Conservation (phyloP, 2,797 vertebrate species). For the Lutjanus argentimaculatus region DNA sequence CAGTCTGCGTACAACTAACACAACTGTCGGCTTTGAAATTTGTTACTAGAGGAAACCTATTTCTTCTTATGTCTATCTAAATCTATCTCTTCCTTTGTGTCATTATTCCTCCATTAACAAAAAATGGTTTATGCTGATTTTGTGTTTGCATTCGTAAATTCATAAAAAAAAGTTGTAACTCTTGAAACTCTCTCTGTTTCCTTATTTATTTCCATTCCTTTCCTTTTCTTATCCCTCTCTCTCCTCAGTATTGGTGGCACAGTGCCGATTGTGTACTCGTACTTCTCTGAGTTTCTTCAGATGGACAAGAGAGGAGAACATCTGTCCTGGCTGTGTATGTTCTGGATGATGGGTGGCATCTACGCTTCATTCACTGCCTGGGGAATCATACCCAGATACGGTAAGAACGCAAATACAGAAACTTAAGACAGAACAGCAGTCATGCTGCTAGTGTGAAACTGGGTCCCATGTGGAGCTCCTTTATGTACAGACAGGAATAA, state of each 20-base stretch:
- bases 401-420: conserved; percentile 76
- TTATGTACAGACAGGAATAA: neutral
- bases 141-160: neutral
- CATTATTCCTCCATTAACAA: neutral
- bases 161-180: neutral
- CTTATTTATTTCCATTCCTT: too few species aligned
- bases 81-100: neutral
- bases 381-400: conserved; percentile 97
- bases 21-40: too few species aligned
- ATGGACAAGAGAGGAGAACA: conserved; percentile 97
- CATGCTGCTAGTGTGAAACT: neutral
- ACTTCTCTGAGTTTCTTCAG: conserved; percentile 97
- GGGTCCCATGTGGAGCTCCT: neutral
- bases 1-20: too few species aligned
- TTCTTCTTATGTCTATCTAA: neutral
- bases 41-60: neutral
- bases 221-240: neutral
- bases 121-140: neutral
- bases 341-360: conserved; percentile 98
- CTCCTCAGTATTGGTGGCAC: conserved; percentile 92
- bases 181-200: neutral
- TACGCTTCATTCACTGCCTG: conserved; percentile 96
- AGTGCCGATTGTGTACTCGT: conserved; percentile 95
- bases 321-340: conserved; percentile 98
- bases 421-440: neutral